Evolutionary conservation across 2,113 vertebrate genomes (phyloP).

Genomic region (Isurus oxyrinchus): DNA sequence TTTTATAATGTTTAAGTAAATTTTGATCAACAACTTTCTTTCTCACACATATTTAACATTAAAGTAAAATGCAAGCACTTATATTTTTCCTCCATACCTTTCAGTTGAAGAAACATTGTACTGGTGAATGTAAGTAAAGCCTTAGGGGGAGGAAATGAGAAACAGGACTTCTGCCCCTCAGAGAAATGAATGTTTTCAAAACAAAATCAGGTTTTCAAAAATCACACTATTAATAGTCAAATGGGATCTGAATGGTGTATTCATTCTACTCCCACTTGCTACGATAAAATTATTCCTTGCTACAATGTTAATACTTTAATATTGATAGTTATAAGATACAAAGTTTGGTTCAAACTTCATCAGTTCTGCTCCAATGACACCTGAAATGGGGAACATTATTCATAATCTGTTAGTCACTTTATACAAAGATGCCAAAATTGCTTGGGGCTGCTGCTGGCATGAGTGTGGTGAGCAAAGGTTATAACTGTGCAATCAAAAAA

Average conservation of each 20-base stretch:
- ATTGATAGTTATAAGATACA: background rate
- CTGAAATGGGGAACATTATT: background rate
- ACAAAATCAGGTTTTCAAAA: background rate
- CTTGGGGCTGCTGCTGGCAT: too few relatives aligned
- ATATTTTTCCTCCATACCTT: too few relatives aligned
- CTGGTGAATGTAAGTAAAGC: background rate
- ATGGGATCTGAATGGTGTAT: too few relatives aligned
- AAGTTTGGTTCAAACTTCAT: background rate
- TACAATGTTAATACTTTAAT: background rate
- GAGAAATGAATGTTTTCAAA: background rate
- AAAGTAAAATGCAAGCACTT: background rate
- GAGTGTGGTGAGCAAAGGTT: too few relatives aligned
- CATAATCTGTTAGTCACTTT: background rate
- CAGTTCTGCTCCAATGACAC: background rate
- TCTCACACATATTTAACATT: background rate
- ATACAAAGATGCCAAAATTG: background rate
- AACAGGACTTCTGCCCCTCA: background rate
- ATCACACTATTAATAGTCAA: background rate
- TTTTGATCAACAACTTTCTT: constrained; percentile 3
- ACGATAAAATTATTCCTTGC: too few relatives aligned
- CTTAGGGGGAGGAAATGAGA: background rate
- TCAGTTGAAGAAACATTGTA: background rate
- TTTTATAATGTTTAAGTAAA: background rate
- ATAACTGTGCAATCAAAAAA: too few relatives aligned
- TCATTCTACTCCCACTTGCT: background rate